Evolutionary conservation across 2,797 vertebrate genomes (phyloP).

Genomic region (Urosaurus nigricauda): DNA sequence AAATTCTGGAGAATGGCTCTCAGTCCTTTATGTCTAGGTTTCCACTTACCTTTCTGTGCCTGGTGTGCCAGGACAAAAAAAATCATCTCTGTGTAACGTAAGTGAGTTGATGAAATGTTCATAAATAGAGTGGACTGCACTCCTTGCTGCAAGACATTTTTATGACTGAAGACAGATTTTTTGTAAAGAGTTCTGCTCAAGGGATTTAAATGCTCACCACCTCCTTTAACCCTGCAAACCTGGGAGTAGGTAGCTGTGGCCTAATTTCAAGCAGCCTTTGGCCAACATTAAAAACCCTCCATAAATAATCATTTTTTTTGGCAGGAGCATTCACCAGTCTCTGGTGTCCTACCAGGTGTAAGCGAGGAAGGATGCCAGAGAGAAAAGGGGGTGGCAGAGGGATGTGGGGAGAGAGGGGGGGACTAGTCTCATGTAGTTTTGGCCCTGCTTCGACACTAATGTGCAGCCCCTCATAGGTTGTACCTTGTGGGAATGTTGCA

Average conservation of each 20-base stretch:
- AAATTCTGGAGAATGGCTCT: background rate
- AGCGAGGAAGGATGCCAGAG: background rate
- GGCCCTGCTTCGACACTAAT: background rate
- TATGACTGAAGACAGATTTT: background rate
- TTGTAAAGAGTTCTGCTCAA: background rate
- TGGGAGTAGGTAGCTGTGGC: background rate
- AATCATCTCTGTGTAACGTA: background rate
- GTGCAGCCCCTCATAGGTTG: background rate
- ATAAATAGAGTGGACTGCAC: background rate
- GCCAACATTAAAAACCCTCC: background rate
- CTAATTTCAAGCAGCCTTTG: conserved; percentile 1
- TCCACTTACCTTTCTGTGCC: background rate
- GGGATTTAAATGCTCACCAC: background rate
- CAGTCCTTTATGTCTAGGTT: background rate
- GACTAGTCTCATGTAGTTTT: background rate
- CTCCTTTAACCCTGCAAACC: background rate
- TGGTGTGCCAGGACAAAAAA: background rate
- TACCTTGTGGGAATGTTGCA: background rate
- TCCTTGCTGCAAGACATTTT: background rate
- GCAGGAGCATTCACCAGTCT: background rate
- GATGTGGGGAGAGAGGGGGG: background rate
- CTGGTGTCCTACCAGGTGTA: background rate
- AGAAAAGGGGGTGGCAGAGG: background rate
- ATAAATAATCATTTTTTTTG: background rate
- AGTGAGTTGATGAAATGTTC: background rate